Percentiles rank a stretch among this genome's conserved stretches.
Conservation (phyloP, 2,888 invertebrate species). For the Miltochrista miniata region DNA sequence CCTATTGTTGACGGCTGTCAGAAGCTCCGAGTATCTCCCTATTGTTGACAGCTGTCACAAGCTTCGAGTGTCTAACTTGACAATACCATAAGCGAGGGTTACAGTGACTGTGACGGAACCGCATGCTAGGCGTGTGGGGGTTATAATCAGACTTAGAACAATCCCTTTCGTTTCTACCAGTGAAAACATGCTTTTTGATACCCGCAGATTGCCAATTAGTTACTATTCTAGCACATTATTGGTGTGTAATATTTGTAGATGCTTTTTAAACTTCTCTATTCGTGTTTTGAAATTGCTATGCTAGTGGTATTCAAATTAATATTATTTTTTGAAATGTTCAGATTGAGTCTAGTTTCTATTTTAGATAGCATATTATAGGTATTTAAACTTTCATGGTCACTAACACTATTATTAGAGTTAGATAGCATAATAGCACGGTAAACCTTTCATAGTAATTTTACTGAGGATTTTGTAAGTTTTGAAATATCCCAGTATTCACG, state of each 20-base stretch:
- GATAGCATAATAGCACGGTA: too few species aligned
- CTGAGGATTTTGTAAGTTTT: not conserved
- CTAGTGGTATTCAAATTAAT: not conserved
- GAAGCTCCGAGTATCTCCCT: too few species aligned
- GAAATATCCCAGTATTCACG: too few species aligned
- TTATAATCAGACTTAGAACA: slow-evolving; percentile 28
- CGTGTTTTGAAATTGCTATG: not conserved
- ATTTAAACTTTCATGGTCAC: too few species aligned
- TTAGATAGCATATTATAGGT: too few species aligned
- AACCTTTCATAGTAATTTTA: too few species aligned
- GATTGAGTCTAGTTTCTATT: too few species aligned
- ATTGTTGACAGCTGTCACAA: too few species aligned
- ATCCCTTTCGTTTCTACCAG: slow-evolving; percentile 10
- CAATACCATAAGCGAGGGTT: slow-evolving; percentile 16
- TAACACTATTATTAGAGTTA: too few species aligned
- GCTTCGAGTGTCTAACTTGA: too few species aligned
- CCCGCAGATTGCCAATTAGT: slow-evolving; percentile 27
- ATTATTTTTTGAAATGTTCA: too few species aligned
- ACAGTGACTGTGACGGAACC: slow-evolving; percentile 26
- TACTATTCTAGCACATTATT: slow-evolving; percentile 16
- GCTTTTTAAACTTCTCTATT: not conserved
- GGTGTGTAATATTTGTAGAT: slow-evolving; percentile 31
- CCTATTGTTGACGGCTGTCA: too few species aligned
- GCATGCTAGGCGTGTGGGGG: slow-evolving; percentile 37
- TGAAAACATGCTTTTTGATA: slow-evolving; percentile 27